These are phyloP conservation scores for Seriola rivoliana DNA, from an alignment of 2,113 vertebrate genomes.

Conservation along the genomic window DNA sequence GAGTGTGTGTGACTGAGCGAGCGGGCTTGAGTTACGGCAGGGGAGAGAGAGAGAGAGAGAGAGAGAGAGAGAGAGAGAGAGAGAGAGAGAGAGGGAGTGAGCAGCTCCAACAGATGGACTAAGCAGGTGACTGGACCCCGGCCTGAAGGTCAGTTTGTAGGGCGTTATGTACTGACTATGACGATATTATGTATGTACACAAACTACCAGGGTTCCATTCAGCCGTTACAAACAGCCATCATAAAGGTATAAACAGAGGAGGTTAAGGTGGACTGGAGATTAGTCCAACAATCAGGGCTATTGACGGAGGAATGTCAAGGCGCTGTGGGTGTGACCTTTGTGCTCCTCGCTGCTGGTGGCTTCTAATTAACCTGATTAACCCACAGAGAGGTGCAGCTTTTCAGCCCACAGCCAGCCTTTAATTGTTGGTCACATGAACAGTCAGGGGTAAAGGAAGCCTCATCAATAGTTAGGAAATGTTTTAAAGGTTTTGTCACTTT, in stretches of 20 bases:
- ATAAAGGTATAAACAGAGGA: conserved; percentile 10
- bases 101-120: conserved; percentile 57
- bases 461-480: no score
- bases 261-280: background rate
- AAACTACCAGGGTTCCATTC: background rate
- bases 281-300: background rate
- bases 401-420: background rate
- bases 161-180: conserved; percentile 25
- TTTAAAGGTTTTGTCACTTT: background rate
- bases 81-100: conserved; percentile 36
- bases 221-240: background rate
- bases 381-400: background rate
- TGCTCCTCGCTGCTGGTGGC: conserved; percentile 10
- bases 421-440: background rate
- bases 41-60: background rate
- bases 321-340: conserved; percentile 27
- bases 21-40: conserved; percentile 65
- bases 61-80: conserved; percentile 5
- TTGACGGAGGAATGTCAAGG: conserved; percentile 15
- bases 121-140: conserved; percentile 30
- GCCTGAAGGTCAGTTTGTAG: conserved; percentile 54
- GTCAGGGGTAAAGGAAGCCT: no score
- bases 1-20: conserved; percentile 44
- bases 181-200: conserved; percentile 29
- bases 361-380: conserved; percentile 30